Conservation (phyloP, 2,797 vertebrate species). For the Jordanella pulchra region DNA sequence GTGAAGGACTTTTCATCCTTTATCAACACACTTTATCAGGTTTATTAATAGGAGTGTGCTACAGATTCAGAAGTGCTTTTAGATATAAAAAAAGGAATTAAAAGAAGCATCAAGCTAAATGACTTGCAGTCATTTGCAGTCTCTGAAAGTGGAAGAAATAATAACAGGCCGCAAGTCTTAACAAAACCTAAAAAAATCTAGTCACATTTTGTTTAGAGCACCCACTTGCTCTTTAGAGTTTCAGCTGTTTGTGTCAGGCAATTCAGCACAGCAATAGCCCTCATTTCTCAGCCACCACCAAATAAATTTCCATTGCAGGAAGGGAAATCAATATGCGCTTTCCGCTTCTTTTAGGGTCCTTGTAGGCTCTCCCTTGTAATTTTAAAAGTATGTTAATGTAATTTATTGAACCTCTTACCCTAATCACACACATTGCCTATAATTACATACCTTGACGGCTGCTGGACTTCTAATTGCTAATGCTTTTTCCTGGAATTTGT, state of each 20-base stretch:
- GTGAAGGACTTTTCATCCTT: conserved; percentile 49
- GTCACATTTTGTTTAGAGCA: conserved; percentile 47
- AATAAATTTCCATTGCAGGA: conserved; percentile 79
- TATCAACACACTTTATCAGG: conserved; percentile 64
- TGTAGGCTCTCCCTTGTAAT: conserved; percentile 74
- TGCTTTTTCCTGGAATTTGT: conserved; percentile 82
- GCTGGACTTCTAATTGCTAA: conserved; percentile 81
- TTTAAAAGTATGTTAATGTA: conserved; percentile 86
- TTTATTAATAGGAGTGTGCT: conserved; percentile 61
- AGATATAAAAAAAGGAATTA: conserved; percentile 1
- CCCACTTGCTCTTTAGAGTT: conserved; percentile 43
- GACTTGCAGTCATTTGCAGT: too few species aligned
- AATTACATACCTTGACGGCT: conserved; percentile 82
- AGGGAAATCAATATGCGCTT: conserved; percentile 81
- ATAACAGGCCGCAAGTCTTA: conserved; percentile 13
- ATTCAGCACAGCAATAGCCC: conserved; percentile 53
- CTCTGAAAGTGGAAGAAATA: conserved; percentile 9
- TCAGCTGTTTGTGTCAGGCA: conserved; percentile 64
- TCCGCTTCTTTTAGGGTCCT: conserved; percentile 75
- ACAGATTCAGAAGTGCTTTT: conserved; percentile 9
- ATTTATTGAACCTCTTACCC: conserved; percentile 85
- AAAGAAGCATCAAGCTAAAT: not conserved
- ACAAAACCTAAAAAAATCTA: conserved; percentile 22
- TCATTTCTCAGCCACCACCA: conserved; percentile 75
- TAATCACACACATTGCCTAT: conserved; percentile 84